phyloP scores from a whole-genome alignment of 2,113 vertebrate genomes.

The Lates calcarifer region DNA sequence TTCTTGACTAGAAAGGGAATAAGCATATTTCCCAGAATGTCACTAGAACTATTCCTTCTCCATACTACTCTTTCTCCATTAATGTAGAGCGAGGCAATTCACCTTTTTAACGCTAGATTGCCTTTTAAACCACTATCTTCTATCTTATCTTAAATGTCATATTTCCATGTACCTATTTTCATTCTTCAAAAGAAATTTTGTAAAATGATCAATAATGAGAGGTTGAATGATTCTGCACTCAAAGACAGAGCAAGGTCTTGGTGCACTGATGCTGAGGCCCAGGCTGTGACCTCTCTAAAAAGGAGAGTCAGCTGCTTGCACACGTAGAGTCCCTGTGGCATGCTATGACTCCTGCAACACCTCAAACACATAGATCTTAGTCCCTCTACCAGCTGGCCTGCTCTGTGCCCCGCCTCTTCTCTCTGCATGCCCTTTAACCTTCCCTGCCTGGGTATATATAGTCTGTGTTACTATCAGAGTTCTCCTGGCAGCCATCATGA shows the following conservation, averaged over 20 bases:
- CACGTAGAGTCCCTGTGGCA: slow-evolving; percentile 55
- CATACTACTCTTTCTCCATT: no score
- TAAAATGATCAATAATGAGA: background rate
- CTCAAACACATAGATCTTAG: slow-evolving; percentile 51
- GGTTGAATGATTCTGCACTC: background rate
- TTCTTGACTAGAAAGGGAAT: no score
- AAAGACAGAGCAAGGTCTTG: background rate
- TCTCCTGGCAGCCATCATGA: slow-evolving; percentile 89
- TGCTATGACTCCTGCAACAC: slow-evolving; percentile 62
- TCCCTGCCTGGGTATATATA: slow-evolving; percentile 85
- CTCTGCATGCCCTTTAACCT: slow-evolving; percentile 81
- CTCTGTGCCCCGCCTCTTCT: slow-evolving; percentile 64
- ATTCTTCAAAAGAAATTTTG: background rate
- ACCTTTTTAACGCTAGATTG: no score
- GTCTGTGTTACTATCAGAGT: slow-evolving; percentile 73
- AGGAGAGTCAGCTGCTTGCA: slow-evolving; percentile 73
- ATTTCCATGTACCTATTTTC: background rate
- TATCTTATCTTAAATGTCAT: background rate
- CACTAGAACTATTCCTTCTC: no score
- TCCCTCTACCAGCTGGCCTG: slow-evolving; percentile 62
- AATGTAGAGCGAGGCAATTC: no score
- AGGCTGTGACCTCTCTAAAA: slow-evolving; percentile 62
- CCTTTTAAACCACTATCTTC: background rate
- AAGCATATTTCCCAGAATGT: no score
- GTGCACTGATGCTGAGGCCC: slow-evolving; percentile 36